Base-by-base conservation (phyloP, 2,113 vertebrate species). In the Mustela lutreola region DNA sequence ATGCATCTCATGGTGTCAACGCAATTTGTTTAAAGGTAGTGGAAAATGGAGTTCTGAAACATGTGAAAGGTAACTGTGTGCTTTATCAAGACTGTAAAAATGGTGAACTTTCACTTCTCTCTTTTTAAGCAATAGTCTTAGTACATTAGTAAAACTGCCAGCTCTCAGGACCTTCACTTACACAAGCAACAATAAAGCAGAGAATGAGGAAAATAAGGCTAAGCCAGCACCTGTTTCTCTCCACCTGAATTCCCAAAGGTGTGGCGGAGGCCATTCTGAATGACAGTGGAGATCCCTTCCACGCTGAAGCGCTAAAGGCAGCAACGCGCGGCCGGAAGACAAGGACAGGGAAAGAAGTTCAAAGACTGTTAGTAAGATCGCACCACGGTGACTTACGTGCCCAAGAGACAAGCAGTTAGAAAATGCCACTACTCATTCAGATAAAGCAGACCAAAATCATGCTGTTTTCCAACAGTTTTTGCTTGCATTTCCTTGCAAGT, bases 261-360 rank as follows among this genome's bases (percentile, higher is more conserved):
- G 99, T 99, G 99, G 98, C 99, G 99, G 98, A 99, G 99, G 99
- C 99, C 99, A 99, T 99, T 99, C 99, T 99, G 99, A 99, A 99
- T 99, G 99, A 99, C 99, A 99, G 98, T 99, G 99, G 99, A 99
- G 98, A 99, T 99, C 98, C 99, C 99, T 99, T 99, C 99, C 99
- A 99, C 99, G 99, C 99, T 99, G 99, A 99, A 99, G 99, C 99
- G 99, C 99, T 99, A 99, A 58, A 98, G 97, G 98, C 96, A 97
- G 98, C 97, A 92, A 98, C 82, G 97, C 96, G 95, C 80, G 24
- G 95, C 98, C 98, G 94, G 98, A 98, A 98, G 98, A 98, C 96
- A 98, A 97, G 98, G 98, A 98, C 98, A 99, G 98, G 99, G 97
- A 99, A 97, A 98, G 95, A 99, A 99, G 98, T 99, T 98, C 98